Conservation (phyloP, 2,888 invertebrate genomes). For the Lagria hirta region DNA sequence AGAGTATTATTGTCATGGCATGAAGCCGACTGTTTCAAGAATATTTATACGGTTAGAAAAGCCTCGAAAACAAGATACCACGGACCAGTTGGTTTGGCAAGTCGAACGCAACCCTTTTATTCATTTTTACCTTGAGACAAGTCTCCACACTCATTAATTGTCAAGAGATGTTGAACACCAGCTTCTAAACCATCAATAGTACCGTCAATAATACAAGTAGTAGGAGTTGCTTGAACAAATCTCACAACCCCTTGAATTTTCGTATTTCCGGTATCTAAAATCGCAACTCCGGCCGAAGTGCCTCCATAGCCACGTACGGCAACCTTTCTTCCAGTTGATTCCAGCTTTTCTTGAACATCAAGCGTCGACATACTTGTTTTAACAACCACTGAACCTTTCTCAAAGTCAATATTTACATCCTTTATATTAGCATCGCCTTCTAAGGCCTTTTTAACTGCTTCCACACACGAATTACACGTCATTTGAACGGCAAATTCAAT, state of each 20-base stretch:
- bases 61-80: neutral
- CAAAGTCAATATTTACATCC: conserved; percentile 58
- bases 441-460: conserved; percentile 56
- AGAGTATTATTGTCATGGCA: too few species aligned
- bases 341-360: conserved; percentile 57
- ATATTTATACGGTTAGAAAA: too few species aligned
- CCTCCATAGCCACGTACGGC: conserved; percentile 82
- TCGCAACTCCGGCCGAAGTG: conserved; percentile 70
- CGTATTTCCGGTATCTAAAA: conserved; percentile 58
- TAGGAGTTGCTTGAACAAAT: conserved; percentile 65
- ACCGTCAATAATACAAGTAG: conserved; percentile 75
- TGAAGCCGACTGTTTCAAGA: too few species aligned
- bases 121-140: conserved; percentile 59
- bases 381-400: conserved; percentile 68
- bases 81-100: neutral
- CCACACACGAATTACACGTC: conserved; percentile 60
- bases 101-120: neutral
- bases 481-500: conserved; percentile 69
- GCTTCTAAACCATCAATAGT: conserved; percentile 75
- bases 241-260: conserved; percentile 73
- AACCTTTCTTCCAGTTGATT: conserved; percentile 67
- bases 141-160: conserved; percentile 74
- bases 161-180: conserved; percentile 61
- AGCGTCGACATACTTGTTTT: conserved; percentile 66
- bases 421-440: conserved; percentile 54